Evolutionary conservation across 92 coral and sea anemone species (phyloP), one percentile per base, ranked within the genome.

Genomic region (Bergia sp.): DNA sequence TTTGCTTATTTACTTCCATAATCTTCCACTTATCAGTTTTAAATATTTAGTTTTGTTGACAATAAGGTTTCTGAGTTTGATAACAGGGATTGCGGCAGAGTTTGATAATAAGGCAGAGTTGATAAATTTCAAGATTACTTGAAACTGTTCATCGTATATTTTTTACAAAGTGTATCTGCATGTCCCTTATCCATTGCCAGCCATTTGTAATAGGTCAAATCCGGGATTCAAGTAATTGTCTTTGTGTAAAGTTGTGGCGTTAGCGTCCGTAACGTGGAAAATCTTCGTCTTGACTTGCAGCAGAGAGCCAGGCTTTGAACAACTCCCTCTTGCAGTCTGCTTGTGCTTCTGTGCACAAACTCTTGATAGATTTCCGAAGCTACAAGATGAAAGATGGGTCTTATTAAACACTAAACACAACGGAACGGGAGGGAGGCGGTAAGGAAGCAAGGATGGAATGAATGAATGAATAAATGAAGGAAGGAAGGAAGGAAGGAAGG

Each of bases 211-310:
- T 5, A 55, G n/a, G 45, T 29, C 64, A 29, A 57, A 9, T 3
- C 40, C 16, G 57, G 64, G 37, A 11, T 4, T 69, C 87, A 29
- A 23, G 58, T 44, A 50, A 47, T 47, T 43, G 21, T 84, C 53
- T 47, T 4, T 41, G 43, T 79, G 21, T 29, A 9, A 61, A 18
- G 69, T 61, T 61, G 23, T 42, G 16, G 7, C 21, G 55, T 65
- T 53, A 84, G 87, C 87, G 87, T 42, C 87, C 87, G 40, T 84
- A 84, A 45, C 87, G 87, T 7, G 87, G 87, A 47, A 67, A 84
- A 16, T 84, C 79, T 5, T 84, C 78, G 67, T 84, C 66, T 44
- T 11, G 44, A 6, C 53, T 44, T 16, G 78, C 64, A 66, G 87
- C 78, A 71, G 87, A 69, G 38, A 71, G 79, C 87, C 87, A 84